Evolutionary conservation across 1,140 invertebrate species (phyloP).

Genomic region (Tachypleus tridentatus): DNA sequence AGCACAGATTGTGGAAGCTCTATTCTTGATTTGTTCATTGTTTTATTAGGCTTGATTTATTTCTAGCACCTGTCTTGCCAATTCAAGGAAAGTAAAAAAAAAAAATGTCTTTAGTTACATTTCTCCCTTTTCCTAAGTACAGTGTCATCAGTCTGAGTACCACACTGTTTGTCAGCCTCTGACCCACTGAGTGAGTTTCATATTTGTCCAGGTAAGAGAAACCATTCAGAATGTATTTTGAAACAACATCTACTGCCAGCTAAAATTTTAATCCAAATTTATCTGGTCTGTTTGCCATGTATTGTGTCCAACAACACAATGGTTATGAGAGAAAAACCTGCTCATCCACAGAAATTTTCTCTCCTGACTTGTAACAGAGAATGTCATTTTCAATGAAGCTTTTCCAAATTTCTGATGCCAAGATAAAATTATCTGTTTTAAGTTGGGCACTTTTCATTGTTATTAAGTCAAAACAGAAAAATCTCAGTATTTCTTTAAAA

Average conservation of each 20-base stretch:
- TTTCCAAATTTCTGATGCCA: slow-evolving; percentile 15
- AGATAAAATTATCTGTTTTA: slow-evolving; percentile 14
- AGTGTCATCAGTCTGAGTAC: slow-evolving; percentile 11
- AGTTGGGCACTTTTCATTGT: neutral
- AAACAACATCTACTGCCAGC: neutral
- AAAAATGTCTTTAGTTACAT: slow-evolving; percentile 18
- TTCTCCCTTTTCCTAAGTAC: neutral
- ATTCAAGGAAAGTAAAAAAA: slow-evolving; percentile 3
- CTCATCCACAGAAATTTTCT: neutral
- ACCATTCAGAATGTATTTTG: slow-evolving; percentile 8
- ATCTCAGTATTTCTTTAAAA: slow-evolving; percentile 7
- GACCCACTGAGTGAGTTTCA: slow-evolving; percentile 1
- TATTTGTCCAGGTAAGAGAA: slow-evolving; percentile 17
- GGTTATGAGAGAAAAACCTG: slow-evolving; percentile 14
- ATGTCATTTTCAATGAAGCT: neutral
- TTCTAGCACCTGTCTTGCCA: slow-evolving; percentile 3
- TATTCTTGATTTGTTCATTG: neutral
- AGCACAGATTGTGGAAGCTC: slow-evolving; percentile 10
- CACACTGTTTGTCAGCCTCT: slow-evolving; percentile 5
- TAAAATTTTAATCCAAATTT: no score
- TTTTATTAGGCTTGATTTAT: no score
- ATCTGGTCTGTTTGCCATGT: slow-evolving; percentile 10
- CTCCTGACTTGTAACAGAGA: no score
- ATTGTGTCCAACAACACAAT: slow-evolving; percentile 15
- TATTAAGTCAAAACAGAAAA: slow-evolving; percentile 13